A percentile compares a stretch with the other conserved stretches of the same genome.
Conservation (phyloP, 2,888 invertebrate species). For the Athetis lepigone region DNA sequence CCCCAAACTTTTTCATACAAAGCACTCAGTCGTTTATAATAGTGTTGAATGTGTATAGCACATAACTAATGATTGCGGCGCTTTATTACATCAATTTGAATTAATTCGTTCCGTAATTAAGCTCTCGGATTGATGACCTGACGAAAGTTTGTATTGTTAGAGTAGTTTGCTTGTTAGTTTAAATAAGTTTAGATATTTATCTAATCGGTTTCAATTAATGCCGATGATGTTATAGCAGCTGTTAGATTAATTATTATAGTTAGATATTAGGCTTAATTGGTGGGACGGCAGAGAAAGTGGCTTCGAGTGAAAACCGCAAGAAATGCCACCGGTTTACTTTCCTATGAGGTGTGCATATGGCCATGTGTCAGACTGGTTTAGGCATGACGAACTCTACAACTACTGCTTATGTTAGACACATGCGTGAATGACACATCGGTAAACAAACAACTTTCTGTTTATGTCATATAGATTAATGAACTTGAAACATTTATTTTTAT, state of each 20-base stretch:
- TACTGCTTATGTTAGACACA: conserved; percentile 50
- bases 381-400: conserved; percentile 64
- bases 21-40: conserved; percentile 34
- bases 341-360: conserved; percentile 74
- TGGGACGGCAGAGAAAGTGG: conserved; percentile 76
- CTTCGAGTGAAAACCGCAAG: conserved; percentile 79
- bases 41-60: conserved; percentile 32
- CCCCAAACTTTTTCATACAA: conserved; percentile 50
- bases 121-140: conserved; percentile 41
- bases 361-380: conserved; percentile 76
- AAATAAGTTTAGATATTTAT: conserved; percentile 42
- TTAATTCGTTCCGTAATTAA: conserved; percentile 48
- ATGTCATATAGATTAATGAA: conserved; percentile 32
- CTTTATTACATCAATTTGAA: conserved; percentile 53
- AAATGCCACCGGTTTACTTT: conserved; percentile 83
- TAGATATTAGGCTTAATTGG: conserved; percentile 33
- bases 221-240: conserved; percentile 48
- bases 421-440: conserved; percentile 48
- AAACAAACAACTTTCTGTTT: conserved; percentile 57
- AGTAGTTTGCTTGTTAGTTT: conserved; percentile 44
- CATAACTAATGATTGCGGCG: conserved; percentile 33
- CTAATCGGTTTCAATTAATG: conserved; percentile 59
- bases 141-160: conserved; percentile 52
- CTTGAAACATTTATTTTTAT: conserved; percentile 23
- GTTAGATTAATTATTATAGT: conserved; percentile 46